Conservation (phyloP, 2,113 vertebrate species). For the Acanthisitta chloris region DNA sequence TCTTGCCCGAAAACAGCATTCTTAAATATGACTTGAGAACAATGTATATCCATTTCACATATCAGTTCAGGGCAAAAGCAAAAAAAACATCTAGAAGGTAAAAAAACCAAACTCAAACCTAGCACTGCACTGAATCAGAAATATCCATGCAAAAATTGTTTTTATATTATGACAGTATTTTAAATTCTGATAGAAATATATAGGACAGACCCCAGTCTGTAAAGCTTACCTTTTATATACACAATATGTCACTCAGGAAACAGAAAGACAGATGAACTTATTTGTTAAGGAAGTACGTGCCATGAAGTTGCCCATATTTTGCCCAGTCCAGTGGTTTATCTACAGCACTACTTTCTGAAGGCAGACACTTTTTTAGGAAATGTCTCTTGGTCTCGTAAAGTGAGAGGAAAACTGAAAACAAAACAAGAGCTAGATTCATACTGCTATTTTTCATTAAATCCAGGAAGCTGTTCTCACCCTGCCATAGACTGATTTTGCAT, state of each 20-base stretch:
- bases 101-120: not conserved
- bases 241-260: not conserved
- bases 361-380: not conserved
- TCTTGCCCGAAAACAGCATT: not conserved
- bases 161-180: not conserved
- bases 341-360: not conserved
- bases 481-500: not conserved
- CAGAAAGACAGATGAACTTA: not conserved
- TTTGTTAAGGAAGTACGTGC: not conserved
- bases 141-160: not conserved
- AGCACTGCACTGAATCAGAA: not conserved
- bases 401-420: not conserved
- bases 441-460: not conserved
- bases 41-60: not conserved
- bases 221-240: not conserved
- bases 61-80: not conserved
- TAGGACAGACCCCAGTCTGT: rapidly evolving
- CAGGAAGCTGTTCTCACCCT: not conserved
- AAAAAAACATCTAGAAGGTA: not conserved
- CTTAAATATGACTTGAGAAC: not conserved
- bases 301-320: not conserved
- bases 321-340: not conserved
- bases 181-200: not conserved
- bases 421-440: not conserved
- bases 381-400: not conserved